A percentile compares a stretch with the other conserved stretches of the same genome.
These are phyloP conservation scores for Mellivora capensis DNA, from an alignment of 2,113 vertebrate genomes.

Conservation along the genomic window DNA sequence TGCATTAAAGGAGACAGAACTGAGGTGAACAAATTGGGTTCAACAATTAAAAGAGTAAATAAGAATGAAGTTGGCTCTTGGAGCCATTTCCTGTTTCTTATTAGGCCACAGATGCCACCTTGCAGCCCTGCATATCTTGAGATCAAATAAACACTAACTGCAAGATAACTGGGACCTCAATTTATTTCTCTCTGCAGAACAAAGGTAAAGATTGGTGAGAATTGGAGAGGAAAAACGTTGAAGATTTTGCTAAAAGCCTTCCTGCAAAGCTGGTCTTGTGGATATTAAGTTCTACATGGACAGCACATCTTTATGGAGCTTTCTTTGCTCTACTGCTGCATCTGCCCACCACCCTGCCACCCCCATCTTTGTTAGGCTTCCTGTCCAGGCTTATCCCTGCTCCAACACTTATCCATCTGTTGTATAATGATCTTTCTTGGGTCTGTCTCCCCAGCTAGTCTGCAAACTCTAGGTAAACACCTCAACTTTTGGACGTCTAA, in stretches of 20 bases:
- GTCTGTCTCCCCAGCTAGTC: not conserved
- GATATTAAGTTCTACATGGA: not conserved
- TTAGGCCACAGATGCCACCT: not conserved
- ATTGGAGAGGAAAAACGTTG: not conserved
- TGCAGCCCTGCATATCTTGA: not conserved
- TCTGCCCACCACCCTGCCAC: accelerated
- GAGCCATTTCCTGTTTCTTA: not conserved
- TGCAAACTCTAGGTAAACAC: not conserved
- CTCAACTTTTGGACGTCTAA: not conserved
- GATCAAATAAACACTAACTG: not conserved
- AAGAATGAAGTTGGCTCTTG: not conserved
- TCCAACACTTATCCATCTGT: not conserved
- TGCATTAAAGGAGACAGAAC: not conserved
- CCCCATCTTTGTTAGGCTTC: not conserved
- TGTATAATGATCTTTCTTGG: not conserved
- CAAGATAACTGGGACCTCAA: not conserved
- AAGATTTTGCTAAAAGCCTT: not conserved
- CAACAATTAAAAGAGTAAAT: not conserved
- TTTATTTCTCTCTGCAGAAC: not conserved
- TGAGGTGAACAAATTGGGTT: not conserved
- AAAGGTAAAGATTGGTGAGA: not conserved
- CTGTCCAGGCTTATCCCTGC: not conserved
- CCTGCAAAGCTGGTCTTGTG: not conserved
- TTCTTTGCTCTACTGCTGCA: not conserved
- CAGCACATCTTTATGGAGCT: not conserved